phyloP scores from a whole-genome alignment of 2,888 invertebrate genomes.

The Blastobasis lacticolella region DNA sequence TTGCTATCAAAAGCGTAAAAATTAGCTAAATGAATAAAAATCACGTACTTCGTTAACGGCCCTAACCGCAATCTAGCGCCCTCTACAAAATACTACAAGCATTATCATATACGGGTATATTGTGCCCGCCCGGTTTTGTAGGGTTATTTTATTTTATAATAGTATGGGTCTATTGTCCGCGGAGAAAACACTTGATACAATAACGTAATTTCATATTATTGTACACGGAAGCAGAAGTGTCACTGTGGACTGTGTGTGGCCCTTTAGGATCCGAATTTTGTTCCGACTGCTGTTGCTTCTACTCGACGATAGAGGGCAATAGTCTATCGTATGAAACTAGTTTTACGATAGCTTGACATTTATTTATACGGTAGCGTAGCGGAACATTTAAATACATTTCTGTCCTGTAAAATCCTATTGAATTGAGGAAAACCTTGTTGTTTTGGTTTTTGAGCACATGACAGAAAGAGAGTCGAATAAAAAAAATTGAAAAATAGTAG shows the following conservation, averaged over 20 bases:
- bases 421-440: no score
- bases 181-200: slow-evolving; percentile 1
- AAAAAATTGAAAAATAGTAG: no score
- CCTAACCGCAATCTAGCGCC: slow-evolving; percentile 20
- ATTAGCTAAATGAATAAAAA: slow-evolving; percentile 18
- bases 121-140: background rate
- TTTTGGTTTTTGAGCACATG: no score
- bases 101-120: slow-evolving; percentile 11
- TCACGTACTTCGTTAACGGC: slow-evolving; percentile 14
- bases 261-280: no score
- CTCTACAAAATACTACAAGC: slow-evolving; percentile 17
- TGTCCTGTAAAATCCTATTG: no score
- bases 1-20: slow-evolving; percentile 1
- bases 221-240: no score
- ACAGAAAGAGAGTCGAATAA: no score
- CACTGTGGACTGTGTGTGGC: no score
- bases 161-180: slow-evolving; percentile 1
- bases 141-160: background rate
- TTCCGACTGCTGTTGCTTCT: slow-evolving; percentile 8
- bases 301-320: slow-evolving; percentile 14
- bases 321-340: background rate
- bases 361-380: no score
- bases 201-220: slow-evolving; percentile 8
- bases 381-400: no score
- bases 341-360: no score